Base-by-base conservation (phyloP, 2,888 invertebrate genomes). In the Carterocephalus palaemon region DNA sequence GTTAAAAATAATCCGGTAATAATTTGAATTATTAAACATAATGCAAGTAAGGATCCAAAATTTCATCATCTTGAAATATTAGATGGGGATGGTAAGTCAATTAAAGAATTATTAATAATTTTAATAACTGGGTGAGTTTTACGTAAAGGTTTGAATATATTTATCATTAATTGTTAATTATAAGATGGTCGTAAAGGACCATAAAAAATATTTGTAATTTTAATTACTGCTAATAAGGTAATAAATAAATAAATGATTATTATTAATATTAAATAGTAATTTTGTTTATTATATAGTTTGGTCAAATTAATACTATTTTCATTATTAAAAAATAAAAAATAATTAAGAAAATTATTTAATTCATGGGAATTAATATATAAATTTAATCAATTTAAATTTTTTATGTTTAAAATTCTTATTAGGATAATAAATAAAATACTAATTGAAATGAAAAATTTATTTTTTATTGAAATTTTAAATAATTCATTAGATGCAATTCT, bases 51-150 rank as follows among this genome's bases (percentile, higher is more conserved):
- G 0, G 91, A 92, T 3, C 91, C 92, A 81, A 92, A 91, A 75
- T 92, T 92, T 90, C 92, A 92, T 87, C 88, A 88, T 20, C 73
- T 52, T 28, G 89, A 89, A 69, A 92, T 90, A 82, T 90, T 91
- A 15, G 86, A 75, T 0, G 91, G 91, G 0, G 89, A 70, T 0
- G 91, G 91, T 57, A 91, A 54, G 59, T 89, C 88, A 66, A 91
- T 77, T 75, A 91, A 60, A 0, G 90, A 87, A 32, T 73, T 81
- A 70, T 90, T 89, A 53, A 89, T 73, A 70, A 90, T 90, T 88
- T 89, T 89, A 49, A 90, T 53, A 59, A 89, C 56, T 0, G 88
- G 85, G 1, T 83, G 77, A 32, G 62, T 76, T 64, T 70, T 75
- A 70, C 87, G 83, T 57, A 88, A 53, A 32, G 77, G 70, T 65